Percentiles rank a stretch among this genome's conserved stretches.
phyloP scores from a whole-genome alignment of 1,140 invertebrate species.

The Scaptomyza hsui region DNA sequence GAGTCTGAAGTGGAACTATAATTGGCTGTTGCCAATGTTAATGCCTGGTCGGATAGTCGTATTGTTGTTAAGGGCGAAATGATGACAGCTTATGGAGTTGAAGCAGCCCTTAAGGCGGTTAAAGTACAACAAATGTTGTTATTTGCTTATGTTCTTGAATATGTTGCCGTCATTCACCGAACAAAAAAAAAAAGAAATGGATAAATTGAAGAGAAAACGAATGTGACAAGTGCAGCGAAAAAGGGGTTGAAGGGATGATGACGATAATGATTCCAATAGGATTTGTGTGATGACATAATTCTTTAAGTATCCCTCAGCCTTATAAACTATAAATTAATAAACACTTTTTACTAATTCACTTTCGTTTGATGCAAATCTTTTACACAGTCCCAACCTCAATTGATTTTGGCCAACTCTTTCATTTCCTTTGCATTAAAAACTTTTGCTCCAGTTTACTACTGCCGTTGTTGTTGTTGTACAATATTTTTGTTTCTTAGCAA shows the following conservation, averaged over 20 bases:
- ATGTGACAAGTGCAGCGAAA: constrained; percentile 8
- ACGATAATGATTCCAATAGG: background rate
- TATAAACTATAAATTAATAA: background rate
- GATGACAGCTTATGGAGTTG: constrained; percentile 42
- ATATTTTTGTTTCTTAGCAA: constrained; percentile 32
- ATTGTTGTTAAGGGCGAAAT: constrained; percentile 29
- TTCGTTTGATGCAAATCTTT: constrained; percentile 3
- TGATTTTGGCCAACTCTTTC: constrained; percentile 27
- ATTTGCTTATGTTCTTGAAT: constrained; percentile 21
- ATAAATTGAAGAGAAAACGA: background rate
- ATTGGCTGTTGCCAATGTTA: constrained; percentile 51
- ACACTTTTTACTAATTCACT: background rate
- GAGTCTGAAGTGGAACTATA: constrained; percentile 30
- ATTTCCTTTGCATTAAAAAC: constrained; percentile 5
- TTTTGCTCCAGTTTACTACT: constrained; percentile 20
- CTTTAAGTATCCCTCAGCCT: background rate
- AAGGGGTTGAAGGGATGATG: background rate
- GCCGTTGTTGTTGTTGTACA: constrained; percentile 31
- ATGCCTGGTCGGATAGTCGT: constrained; percentile 26
- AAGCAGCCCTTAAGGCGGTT: constrained; percentile 11
- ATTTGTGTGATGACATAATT: background rate
- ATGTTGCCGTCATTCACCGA: constrained; percentile 35
- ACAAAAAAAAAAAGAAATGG: constrained; percentile 29
- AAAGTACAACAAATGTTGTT: constrained; percentile 26
- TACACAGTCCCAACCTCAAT: constrained; percentile 20